A percentile compares a stretch with the other conserved stretches of the same genome.
These are phyloP conservation scores for Nycticryphes semicollaris DNA, from an alignment of 2,113 vertebrate genomes.

Conservation along the genomic window DNA sequence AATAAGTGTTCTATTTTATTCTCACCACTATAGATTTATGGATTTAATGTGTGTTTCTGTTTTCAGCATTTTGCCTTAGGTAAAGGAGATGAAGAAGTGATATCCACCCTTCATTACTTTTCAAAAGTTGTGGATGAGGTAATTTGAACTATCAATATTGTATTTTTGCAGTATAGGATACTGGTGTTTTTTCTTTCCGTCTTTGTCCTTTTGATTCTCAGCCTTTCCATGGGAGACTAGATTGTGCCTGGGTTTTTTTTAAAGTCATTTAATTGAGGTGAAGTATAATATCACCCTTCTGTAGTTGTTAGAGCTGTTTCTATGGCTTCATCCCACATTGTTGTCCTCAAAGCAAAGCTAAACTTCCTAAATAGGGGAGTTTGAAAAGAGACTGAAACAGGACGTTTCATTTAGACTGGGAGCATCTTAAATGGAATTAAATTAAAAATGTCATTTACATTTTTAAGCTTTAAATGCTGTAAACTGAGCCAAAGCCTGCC, in stretches of 20 bases:
- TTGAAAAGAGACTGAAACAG: not conserved
- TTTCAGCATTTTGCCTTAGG: slow-evolving; percentile 94
- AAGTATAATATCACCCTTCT: not conserved
- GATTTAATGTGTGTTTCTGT: slow-evolving; percentile 9
- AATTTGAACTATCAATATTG: slow-evolving; percentile 38
- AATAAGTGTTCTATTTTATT: not conserved
- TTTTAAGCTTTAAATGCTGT: not conserved
- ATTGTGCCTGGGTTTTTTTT: not conserved
- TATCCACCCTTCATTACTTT: slow-evolving; percentile 90
- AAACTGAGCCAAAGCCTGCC: not conserved
- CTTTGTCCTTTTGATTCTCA: not conserved
- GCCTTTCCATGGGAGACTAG: not conserved
- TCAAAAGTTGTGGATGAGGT: slow-evolving; percentile 95
- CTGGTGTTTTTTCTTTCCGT: not conserved
- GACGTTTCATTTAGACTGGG: not conserved
- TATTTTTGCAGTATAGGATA: not conserved
- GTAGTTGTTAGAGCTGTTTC: not conserved
- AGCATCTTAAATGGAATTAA: not conserved
- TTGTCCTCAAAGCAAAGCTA: not conserved
- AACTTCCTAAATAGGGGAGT: not conserved
- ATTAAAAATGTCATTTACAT: not conserved
- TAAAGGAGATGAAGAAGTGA: slow-evolving; percentile 97
- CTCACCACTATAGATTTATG: not conserved
- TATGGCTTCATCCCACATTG: not conserved
- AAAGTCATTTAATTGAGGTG: not conserved